Conservation (phyloP, 2,888 invertebrate species). For the Odontocolon sp. region DNA sequence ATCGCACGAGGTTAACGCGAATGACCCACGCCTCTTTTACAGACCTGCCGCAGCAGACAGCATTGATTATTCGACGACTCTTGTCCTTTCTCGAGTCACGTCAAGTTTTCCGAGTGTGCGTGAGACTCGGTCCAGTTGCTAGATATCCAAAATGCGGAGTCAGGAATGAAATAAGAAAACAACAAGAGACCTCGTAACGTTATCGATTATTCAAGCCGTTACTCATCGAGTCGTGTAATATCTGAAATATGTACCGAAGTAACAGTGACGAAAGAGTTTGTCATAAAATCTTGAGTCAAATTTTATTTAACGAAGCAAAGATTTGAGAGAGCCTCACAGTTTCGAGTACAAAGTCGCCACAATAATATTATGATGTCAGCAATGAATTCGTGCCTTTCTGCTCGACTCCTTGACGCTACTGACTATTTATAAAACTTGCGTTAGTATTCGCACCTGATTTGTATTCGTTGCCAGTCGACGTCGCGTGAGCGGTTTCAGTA, state of each 20-base stretch:
- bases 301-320: not conserved
- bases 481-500: not conserved
- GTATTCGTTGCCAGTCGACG: not conserved
- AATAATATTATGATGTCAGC: conserved; percentile 46
- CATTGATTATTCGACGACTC: conserved; percentile 34
- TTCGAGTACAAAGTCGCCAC: not conserved
- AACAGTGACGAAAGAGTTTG: too few species aligned
- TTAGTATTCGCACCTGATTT: conserved; percentile 5
- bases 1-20: conserved; percentile 49
- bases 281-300: not conserved
- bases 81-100: not conserved
- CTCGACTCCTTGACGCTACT: not conserved
- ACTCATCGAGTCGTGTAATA: too few species aligned
- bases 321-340: not conserved
- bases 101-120: not conserved
- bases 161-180: not conserved
- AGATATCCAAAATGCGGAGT: not conserved
- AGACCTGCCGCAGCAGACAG: too few species aligned
- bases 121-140: not conserved
- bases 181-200: not conserved
- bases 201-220: too few species aligned
- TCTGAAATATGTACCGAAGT: too few species aligned
- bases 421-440: conserved; percentile 45
- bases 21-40: conserved; percentile 36
- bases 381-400: conserved; percentile 3